phyloP scores from a whole-genome alignment of 2,113 vertebrate species.

The Aphelocoma coerulescens region DNA sequence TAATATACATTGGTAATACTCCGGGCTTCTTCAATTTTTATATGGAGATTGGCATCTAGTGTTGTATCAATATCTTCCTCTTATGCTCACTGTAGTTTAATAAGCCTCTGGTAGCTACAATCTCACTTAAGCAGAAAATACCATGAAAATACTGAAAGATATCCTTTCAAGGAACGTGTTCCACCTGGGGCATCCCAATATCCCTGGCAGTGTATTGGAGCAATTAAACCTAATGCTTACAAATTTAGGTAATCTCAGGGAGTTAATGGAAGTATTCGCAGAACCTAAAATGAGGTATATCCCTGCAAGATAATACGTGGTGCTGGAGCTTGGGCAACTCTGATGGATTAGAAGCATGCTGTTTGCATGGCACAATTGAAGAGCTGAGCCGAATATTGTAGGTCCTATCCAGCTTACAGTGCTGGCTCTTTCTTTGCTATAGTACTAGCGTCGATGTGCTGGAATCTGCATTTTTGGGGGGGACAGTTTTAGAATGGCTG shows the following conservation, averaged over 20 bases:
- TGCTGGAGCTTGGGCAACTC: background rate
- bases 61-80: rapidly evolving
- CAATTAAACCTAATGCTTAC: background rate
- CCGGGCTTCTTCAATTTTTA: background rate
- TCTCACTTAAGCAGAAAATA: background rate
- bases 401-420: too few relatives aligned
- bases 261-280: background rate
- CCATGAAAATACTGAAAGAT: background rate
- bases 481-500: background rate
- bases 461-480: background rate
- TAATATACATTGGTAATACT: background rate
- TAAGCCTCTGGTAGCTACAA: background rate
- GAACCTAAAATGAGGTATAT: too few relatives aligned
- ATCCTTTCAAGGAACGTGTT: background rate
- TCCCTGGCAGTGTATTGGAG: background rate
- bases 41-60: background rate
- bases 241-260: background rate
- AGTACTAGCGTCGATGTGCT: background rate
- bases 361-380: background rate
- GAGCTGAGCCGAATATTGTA: background rate
- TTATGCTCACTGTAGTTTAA: rapidly evolving
- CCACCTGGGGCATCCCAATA: background rate
- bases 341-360: background rate
- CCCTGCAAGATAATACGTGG: background rate
- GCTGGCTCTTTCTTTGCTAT: background rate